Percentiles rank a stretch among this genome's conserved stretches.
phyloP scores from a whole-genome alignment of 2,888 invertebrate genomes.

The Iselma pallidipennis region DNA sequence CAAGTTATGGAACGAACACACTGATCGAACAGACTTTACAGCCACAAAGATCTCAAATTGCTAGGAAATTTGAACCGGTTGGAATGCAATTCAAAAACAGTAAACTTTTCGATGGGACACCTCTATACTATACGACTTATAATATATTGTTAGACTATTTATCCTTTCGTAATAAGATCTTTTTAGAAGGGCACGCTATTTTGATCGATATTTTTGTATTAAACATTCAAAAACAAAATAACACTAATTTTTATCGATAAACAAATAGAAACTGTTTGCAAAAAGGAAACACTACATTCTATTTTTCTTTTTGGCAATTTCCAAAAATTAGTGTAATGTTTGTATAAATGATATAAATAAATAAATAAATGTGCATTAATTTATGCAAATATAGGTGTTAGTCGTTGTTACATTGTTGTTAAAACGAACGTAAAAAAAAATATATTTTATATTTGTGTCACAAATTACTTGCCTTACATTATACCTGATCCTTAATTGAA shows the following conservation, averaged over 20 bases:
- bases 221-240: neutral
- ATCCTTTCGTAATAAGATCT: constrained; percentile 10
- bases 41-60: too few species aligned
- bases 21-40: too few species aligned
- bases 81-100: too few species aligned
- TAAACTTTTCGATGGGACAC: too few species aligned
- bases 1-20: too few species aligned
- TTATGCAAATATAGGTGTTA: constrained; percentile 9
- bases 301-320: neutral
- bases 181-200: constrained; percentile 27
- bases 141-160: constrained; percentile 16
- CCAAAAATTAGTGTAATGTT: neutral
- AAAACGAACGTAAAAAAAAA: too few species aligned
- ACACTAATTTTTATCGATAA: neutral
- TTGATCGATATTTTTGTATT: constrained; percentile 29
- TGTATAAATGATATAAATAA: constrained; percentile 4
- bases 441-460: constrained; percentile 1
- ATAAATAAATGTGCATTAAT: too few species aligned
- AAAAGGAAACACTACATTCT: too few species aligned
- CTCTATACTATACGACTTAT: too few species aligned
- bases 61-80: too few species aligned
- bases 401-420: constrained; percentile 15
- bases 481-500: too few species aligned
- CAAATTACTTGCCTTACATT: neutral
- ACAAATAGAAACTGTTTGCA: neutral